phyloP scores from a whole-genome alignment of 2,797 vertebrate species.

The Myotis daubentonii region DNA sequence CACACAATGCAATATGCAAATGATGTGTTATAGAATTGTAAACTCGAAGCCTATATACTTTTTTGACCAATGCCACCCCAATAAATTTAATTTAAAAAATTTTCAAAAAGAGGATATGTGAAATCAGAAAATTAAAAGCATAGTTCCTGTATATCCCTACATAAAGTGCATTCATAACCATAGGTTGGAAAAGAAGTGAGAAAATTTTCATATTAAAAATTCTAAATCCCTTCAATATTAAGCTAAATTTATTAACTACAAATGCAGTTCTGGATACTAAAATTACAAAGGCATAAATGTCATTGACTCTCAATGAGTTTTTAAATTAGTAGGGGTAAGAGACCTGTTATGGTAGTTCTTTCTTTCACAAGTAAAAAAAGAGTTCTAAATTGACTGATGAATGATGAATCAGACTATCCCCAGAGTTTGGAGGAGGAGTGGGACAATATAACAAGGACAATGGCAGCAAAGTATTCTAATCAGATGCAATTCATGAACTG shows the following conservation, averaged over 20 bases:
- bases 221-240: background rate
- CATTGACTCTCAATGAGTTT: background rate
- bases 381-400: background rate
- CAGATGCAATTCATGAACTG: background rate
- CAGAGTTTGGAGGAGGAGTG: background rate
- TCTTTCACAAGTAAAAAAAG: background rate
- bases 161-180: background rate
- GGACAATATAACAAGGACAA: background rate
- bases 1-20: background rate
- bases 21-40: background rate
- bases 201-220: conserved; percentile 8
- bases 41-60: background rate
- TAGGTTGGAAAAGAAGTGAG: background rate
- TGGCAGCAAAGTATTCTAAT: background rate
- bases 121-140: background rate
- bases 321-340: background rate
- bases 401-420: background rate
- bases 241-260: background rate
- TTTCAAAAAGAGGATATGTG: background rate
- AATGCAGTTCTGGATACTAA: background rate
- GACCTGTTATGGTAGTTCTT: background rate
- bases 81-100: background rate
- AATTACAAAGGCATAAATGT: background rate
- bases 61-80: background rate
- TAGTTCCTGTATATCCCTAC: background rate